Evolutionary conservation across 1,140 invertebrate species (phyloP), one percentile per base, ranked within the genome.

Genomic region (Lucilia cuprina): DNA sequence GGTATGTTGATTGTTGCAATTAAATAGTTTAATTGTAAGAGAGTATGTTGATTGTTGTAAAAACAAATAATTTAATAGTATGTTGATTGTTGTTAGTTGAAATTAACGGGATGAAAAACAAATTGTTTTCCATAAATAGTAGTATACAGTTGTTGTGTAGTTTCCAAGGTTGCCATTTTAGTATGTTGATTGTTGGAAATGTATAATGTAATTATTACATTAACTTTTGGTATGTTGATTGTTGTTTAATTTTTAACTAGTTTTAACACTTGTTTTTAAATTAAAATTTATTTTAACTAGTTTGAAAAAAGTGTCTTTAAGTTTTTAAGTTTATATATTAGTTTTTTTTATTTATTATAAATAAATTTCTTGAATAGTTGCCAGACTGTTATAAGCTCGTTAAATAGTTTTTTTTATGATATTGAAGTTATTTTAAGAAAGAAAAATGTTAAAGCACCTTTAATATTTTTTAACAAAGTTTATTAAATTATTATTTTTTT

Each of bases 1-100:
- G 82, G 30, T 70, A 65, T 35, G 82, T 83, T 83, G 82, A 83
- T 83, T 83, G 82, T 34, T 65, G 65, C 17, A 7, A 41, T 9
- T 14, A 70, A 70, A 70, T 2, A 13, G 3, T 30, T 30, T 30
- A 13, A 55, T 4, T 55, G 7, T 9, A 4, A 21, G 7, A 70
- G 19, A 12, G 65, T 70, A 21, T 70, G 65, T 70, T 70, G 65
- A 70, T 70, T 70, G 65, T 70, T 70, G 65, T 21, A 9, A 10
- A 2, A 21, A 8, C 10, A 70, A 70, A 70, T 21, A 9, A 2
- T 30, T 30, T 30, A 9, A 49, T 13, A 21, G 65, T 70, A 21
- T 70, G 65, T 70, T 70, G 65, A 70, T 70, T 70, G 65, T 70
- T 70, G 65, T 7, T 9, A n/a, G n/a, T n/a, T n/a, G n/a, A n/a